These are phyloP conservation scores for Electrona antarctica DNA, from an alignment of 2,113 vertebrate genomes.

Conservation along the genomic window DNA sequence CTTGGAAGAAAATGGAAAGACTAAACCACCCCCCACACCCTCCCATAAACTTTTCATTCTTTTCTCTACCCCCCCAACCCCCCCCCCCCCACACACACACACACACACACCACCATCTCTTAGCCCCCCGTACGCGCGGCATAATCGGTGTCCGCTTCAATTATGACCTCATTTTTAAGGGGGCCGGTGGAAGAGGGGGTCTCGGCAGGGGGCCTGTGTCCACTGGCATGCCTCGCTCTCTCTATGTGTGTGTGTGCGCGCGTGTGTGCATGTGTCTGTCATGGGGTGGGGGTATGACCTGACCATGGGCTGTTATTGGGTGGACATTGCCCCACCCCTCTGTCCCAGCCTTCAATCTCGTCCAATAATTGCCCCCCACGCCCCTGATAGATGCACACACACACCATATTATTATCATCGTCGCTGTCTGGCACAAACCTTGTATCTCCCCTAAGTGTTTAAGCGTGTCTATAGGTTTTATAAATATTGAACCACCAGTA, in stretches of 20 bases:
- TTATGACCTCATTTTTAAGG: constrained; percentile 78
- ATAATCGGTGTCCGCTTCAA: constrained; percentile 78
- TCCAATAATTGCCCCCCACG: constrained; percentile 46
- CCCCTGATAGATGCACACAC: constrained; percentile 25
- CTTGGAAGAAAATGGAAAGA: constrained; percentile 80
- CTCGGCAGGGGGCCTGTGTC: constrained; percentile 57
- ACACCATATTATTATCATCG: neutral
- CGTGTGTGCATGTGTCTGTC: neutral
- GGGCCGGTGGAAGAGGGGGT: constrained; percentile 10
- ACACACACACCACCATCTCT: constrained; percentile 11
- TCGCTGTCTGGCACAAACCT: no score
- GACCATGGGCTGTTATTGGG: constrained; percentile 67
- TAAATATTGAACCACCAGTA: no score
- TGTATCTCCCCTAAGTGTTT: no score
- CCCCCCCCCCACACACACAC: constrained; percentile 36
- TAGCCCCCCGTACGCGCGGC: constrained; percentile 51
- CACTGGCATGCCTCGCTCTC: constrained; percentile 50
- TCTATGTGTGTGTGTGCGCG: constrained; percentile 26
- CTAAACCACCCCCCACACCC: constrained; percentile 44
- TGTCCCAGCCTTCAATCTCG: constrained; percentile 47
- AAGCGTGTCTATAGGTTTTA: no score
- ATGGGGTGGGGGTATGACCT: constrained; percentile 66
- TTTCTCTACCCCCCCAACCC: constrained; percentile 51
- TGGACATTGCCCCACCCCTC: constrained; percentile 58
- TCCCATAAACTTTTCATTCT: constrained; percentile 55